phyloP scores from a whole-genome alignment of 1,140 invertebrate species.

The Gryon sp. region DNA sequence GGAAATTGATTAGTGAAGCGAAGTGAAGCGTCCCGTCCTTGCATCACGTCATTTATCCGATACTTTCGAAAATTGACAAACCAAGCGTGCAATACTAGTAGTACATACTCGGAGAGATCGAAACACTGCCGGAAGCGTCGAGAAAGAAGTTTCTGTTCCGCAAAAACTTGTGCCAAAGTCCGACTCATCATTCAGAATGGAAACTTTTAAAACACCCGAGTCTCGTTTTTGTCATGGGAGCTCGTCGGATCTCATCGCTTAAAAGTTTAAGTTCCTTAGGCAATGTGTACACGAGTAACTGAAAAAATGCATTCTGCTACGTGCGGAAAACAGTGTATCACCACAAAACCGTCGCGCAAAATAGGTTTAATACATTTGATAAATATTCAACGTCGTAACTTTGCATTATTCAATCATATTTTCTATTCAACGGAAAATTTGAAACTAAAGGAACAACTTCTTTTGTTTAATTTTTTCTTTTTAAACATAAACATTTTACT shows the following conservation, averaged over 20 bases:
- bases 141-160: constrained; percentile 56
- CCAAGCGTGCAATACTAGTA: constrained; percentile 30
- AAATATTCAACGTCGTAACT: constrained; percentile 16
- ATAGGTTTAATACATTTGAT: constrained; percentile 28
- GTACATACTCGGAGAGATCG: constrained; percentile 34
- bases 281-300: constrained; percentile 62
- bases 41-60: constrained; percentile 25
- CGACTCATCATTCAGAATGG: constrained; percentile 62
- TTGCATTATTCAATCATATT: not conserved
- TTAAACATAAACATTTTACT: too few species aligned
- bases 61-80: constrained; percentile 55
- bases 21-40: too few species aligned
- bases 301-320: constrained; percentile 59
- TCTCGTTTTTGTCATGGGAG: constrained; percentile 51
- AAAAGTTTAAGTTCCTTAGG: constrained; percentile 61
- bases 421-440: too few species aligned
- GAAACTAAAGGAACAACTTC: too few species aligned
- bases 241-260: constrained; percentile 59
- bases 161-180: constrained; percentile 64
- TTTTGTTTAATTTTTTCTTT: too few species aligned
- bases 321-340: constrained; percentile 52
- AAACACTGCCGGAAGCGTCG: constrained; percentile 48
- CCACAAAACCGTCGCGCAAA: constrained; percentile 15
- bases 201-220: constrained; percentile 67
- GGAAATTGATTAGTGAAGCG: constrained; percentile 34